Evolutionary conservation across 2,888 invertebrate genomes (phyloP).

Genomic region (Protophormia terraenovae): DNA sequence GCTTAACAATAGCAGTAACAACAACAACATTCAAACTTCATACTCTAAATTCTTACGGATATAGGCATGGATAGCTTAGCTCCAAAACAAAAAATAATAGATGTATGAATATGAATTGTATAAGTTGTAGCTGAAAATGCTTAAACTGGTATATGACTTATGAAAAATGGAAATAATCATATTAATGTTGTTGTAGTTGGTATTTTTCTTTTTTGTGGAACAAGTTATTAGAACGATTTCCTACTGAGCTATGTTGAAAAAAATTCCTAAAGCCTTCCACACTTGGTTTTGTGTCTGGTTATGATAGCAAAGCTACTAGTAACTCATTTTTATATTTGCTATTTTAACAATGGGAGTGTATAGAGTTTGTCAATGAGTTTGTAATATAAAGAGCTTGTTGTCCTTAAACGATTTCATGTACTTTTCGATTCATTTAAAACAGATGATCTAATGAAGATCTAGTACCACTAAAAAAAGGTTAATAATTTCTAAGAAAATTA

Average conservation of each 20-base stretch:
- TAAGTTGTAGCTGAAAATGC: background rate
- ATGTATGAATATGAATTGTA: slow-evolving; percentile 10
- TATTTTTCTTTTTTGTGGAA: background rate
- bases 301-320: background rate
- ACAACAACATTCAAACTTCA: slow-evolving; percentile 14
- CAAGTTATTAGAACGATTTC: slow-evolving; percentile 57
- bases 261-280: background rate
- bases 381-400: background rate
- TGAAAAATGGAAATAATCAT: slow-evolving; percentile 47
- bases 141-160: slow-evolving; percentile 41
- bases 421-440: too few relatives aligned
- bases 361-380: background rate
- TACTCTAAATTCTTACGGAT: slow-evolving; percentile 10
- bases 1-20: slow-evolving; percentile 31
- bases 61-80: background rate
- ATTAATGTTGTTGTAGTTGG: background rate
- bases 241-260: slow-evolving; percentile 13
- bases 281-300: background rate
- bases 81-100: background rate
- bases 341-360: background rate
- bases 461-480: too few relatives aligned
- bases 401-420: too few relatives aligned
- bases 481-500: too few relatives aligned
- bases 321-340: background rate
- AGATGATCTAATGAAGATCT: too few relatives aligned